A percentile compares a stretch with the other conserved stretches of the same genome.
Conservation (phyloP, 1,140 invertebrate species). For the Himalopsyche phryganea region DNA sequence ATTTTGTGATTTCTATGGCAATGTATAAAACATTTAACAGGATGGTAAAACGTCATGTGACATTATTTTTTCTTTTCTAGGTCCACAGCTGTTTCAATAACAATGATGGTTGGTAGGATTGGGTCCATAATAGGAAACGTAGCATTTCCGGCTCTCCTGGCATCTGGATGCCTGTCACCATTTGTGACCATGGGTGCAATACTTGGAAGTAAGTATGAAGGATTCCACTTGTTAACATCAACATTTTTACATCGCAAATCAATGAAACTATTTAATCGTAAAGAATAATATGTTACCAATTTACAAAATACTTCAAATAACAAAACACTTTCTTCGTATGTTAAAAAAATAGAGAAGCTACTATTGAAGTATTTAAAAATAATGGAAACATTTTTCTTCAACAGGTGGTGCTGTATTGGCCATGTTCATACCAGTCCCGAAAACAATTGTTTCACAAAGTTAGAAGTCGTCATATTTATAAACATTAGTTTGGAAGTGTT, state of each 20-base stretch:
- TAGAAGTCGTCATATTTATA: no score
- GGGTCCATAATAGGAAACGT: slow-evolving; percentile 29
- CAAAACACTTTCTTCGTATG: not conserved
- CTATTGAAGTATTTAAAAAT: not conserved
- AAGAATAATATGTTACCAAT: not conserved
- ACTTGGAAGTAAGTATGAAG: slow-evolving; percentile 13
- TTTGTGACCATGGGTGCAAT: slow-evolving; percentile 18
- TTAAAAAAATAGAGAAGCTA: not conserved
- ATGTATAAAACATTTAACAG: no score
- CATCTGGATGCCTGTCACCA: slow-evolving; percentile 24
- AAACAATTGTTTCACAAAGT: not conserved
- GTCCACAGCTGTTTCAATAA: slow-evolving; percentile 19
- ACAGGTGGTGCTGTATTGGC: slow-evolving; percentile 11
- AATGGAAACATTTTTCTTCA: not conserved
- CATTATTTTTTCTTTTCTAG: no score
- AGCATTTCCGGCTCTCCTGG: slow-evolving; percentile 19
- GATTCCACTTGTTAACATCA: not conserved
- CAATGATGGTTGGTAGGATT: slow-evolving; percentile 19
- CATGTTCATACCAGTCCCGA: slow-evolving; percentile 10
- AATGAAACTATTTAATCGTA: no score
- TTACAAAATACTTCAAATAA: not conserved
- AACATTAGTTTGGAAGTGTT: no score
- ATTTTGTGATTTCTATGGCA: no score
- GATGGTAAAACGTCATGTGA: no score
- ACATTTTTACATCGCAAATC: no score